Base-by-base conservation (phyloP, 2,888 invertebrate genomes). In the Scaptomyza cyrtandrae region DNA sequence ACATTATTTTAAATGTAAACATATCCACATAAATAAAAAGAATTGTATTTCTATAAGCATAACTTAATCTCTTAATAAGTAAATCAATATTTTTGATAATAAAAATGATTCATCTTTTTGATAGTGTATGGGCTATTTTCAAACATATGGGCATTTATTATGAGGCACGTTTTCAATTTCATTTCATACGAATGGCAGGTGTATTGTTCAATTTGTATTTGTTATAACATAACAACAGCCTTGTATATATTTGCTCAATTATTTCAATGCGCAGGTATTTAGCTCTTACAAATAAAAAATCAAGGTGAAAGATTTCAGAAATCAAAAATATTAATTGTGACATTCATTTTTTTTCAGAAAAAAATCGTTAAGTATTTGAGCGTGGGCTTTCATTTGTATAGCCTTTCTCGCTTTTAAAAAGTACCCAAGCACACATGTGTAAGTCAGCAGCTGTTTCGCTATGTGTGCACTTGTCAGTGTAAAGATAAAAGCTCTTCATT, bases 401-500 rank as follows among this genome's bases (percentile, higher is more conserved):
- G 27, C 2, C 27, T 50, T 29, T 60, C 54, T 35, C n/a, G 10
- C 24, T 50, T 31, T 3, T 9, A 62, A 64, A 57, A 50, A 45
- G 44, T 29, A 45, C 35, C 27, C 55, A 43, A 14, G 14, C 37
- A n/a, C 35, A 37, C 6, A 16, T 49, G 10, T 53, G 59, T 78
- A 65, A 55, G 61, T 80, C 27, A 65, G 6, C 55, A 52, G 37
- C 39, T 24, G 19, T 4, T 70, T 33, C 0, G 1, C 13, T 35
- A 55, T 65, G 54, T 72, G 55, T 2, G 49, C 27, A 48, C 37
- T 4, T 52, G 55, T 31, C 33, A 55, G 44, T 66, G 61, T 67
- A 54, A 44, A 78, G 80, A 77, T 80, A 71, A 85, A 82, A 87
- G 89, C 82, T 85, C 10, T 10, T 1, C 6, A 0, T 1, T 19